Base-by-base conservation (phyloP, 1,140 invertebrate genomes). In the Microplitis mediator region DNA sequence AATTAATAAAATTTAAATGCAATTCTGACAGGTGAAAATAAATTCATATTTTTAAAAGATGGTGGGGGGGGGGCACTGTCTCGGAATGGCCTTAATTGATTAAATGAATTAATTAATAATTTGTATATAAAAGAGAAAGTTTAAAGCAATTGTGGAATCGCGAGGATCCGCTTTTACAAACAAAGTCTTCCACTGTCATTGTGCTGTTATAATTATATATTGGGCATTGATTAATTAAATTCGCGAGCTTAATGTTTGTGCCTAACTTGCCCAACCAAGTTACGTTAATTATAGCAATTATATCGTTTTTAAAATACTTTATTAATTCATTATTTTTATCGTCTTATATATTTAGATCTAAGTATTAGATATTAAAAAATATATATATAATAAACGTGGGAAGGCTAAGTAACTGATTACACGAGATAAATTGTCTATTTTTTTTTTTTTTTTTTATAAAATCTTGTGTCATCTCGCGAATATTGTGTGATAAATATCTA, bases 401-500 rank as follows among this genome's bases (percentile, higher is more conserved):
- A 45, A 45, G 39, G 39, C 39, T 56, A 32, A 61, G 8, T 64
- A 11, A 64, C 36, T 5, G 32, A 64, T 64, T 39, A 34, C 6
- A 39, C 32, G 62, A 70, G 74, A 74, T 70, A 56, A 63, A 72
- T 63, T 16, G 72, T 45, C 39, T 16, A 35, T 39, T 62, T 62
- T 62, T 35, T 36, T 39, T 11, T 63, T 11, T 63, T 0, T 63
- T 11, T 11, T 39, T n/a, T 65, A 6, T 14, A 16, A 35, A 2
- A 63, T 63, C 11, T 16, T 23, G 23, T 65, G 39, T 51, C n/a
- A 65, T 65, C 67, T 65, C 60, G 69, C 68, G 72, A 69, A 64
- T 64, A 50, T 62, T 54, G 63, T 74, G 72, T 74, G 72, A 74
- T 74, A 74, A 69, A 65, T 61, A 54, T 69, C 61, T 74, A 73